Conservation (phyloP, 2,113 vertebrate genomes). For the Pelusios castaneus region DNA sequence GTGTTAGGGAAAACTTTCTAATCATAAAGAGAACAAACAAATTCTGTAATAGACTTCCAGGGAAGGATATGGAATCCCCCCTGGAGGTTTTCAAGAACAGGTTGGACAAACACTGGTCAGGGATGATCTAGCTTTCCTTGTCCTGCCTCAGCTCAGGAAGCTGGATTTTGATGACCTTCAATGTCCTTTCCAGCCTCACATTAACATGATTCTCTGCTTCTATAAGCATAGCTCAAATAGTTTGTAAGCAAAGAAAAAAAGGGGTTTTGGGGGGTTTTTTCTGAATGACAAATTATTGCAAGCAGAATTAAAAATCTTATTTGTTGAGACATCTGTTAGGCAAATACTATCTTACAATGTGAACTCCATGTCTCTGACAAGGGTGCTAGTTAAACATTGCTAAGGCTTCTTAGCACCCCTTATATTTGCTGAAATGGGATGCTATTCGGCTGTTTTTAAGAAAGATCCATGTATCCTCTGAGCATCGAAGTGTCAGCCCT, state of each 20-base stretch:
- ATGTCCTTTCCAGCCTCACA: background rate
- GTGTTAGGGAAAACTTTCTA: background rate
- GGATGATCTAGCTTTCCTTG: background rate
- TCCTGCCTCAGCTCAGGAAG: background rate
- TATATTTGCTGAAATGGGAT: background rate
- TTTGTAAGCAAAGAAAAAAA: background rate
- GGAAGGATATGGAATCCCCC: background rate
- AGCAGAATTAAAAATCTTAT: background rate
- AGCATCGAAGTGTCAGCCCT: background rate
- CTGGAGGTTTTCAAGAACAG: background rate
- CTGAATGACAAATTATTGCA: background rate
- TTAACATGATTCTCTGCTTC: background rate
- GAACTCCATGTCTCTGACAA: background rate
- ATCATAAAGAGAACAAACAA: background rate
- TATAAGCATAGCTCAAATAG: background rate
- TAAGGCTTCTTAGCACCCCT: background rate
- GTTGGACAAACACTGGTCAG: background rate
- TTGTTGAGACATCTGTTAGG: background rate
- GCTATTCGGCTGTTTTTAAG: background rate
- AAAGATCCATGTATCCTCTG: background rate
- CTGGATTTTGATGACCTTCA: background rate
- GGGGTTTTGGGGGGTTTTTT: no score
- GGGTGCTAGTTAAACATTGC: background rate
- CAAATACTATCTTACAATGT: background rate
- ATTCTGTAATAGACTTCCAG: background rate